These are phyloP conservation scores for Platycnemis pennipes DNA, from an alignment of 2,888 invertebrate genomes.

Conservation along the genomic window DNA sequence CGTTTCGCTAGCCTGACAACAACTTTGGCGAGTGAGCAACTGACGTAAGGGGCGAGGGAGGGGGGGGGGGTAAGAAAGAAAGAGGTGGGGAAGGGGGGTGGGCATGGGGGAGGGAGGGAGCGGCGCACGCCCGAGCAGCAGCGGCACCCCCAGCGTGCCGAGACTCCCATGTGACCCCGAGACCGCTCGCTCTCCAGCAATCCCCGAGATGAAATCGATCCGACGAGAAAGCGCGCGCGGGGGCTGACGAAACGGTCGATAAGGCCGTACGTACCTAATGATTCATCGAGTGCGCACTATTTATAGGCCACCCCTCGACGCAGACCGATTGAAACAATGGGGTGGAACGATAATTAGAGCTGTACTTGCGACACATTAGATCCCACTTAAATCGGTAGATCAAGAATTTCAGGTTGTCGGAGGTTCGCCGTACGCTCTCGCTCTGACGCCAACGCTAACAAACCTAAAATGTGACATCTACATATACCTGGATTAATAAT, in stretches of 20 bases:
- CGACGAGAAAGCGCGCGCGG: not conserved
- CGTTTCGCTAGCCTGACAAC: not conserved
- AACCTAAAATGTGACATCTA: too few relatives aligned
- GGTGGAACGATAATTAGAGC: not conserved
- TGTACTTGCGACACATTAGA: too few relatives aligned
- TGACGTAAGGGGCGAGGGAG: not conserved
- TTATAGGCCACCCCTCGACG: not conserved
- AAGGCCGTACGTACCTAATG: not conserved
- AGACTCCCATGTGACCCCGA: not conserved
- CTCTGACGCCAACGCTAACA: too few relatives aligned
- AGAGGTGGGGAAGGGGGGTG: not conserved
- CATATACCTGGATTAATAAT: too few relatives aligned
- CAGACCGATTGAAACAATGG: not conserved
- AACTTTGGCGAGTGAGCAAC: not conserved
- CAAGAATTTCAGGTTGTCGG: too few relatives aligned
- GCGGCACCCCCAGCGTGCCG: not conserved
- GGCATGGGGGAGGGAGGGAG: not conserved
- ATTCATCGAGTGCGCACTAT: not conserved
- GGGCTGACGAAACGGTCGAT: not conserved
- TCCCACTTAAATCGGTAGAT: too few relatives aligned
- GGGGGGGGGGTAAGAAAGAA: not conserved
- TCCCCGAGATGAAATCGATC: constrained; percentile 30
- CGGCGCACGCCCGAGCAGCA: not conserved
- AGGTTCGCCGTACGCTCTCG: too few relatives aligned
- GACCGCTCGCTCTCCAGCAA: not conserved